These are phyloP conservation scores for Aurelia aurita DNA, from an alignment of 30 jellyfish, hydroid and myxozoan genomes.

Conservation along the genomic window DNA sequence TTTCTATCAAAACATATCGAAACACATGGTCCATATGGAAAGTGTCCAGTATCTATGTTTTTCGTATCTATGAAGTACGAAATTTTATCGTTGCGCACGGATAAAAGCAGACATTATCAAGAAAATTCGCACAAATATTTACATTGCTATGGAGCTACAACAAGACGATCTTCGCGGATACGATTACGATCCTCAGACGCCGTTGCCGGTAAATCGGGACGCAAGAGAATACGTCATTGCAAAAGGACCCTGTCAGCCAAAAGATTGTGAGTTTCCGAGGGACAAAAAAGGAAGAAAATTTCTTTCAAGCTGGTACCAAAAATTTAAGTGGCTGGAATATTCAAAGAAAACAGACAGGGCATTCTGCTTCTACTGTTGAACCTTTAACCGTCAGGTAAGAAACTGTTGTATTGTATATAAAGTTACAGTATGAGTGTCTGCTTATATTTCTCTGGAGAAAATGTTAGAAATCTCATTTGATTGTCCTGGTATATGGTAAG, in stretches of 20 bases:
- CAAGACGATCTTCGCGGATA: not conserved
- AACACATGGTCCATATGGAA: no score
- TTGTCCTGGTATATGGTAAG: no score
- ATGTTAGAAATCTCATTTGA: no score
- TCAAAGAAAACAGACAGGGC: no score
- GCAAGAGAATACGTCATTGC: constrained; percentile 6
- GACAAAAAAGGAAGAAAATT: not conserved
- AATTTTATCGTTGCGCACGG: no score
- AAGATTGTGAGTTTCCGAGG: constrained; percentile 4
- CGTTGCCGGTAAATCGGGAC: constrained; percentile 6
- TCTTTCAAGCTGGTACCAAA: not conserved
- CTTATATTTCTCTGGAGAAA: no score
- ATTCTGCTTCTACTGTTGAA: not conserved
- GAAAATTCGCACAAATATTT: no score
- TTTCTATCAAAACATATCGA: no score
- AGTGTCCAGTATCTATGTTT: no score
- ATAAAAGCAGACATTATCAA: no score
- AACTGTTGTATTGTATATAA: not conserved
- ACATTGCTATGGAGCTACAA: not conserved
- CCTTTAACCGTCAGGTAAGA: constrained; percentile 7
- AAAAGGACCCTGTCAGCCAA: constrained; percentile 4
- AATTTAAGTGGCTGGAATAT: constrained; percentile 3
- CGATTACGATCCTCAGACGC: constrained; percentile 16
- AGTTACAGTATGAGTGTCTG: no score
- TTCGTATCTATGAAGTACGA: no score